Base-by-base conservation (phyloP, 1,140 invertebrate species). In the Armadillidium nasatum region DNA sequence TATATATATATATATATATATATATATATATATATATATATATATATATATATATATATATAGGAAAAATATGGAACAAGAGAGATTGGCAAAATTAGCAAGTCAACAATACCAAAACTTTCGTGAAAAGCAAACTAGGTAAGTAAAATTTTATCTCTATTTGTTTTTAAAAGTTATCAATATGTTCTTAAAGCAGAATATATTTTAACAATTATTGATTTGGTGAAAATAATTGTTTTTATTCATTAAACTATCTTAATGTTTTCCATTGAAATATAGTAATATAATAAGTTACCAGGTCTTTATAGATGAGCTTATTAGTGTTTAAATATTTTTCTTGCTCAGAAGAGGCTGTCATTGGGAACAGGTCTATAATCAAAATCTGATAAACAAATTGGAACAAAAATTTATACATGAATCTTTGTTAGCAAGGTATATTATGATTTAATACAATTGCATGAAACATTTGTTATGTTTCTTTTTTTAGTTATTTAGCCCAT, bases 321-420 rank as follows among this genome's bases (percentile, higher is more conserved):
- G 33, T 33, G 33, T 60, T 60, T 60, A 60, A 13, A 60, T 60
- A n/a, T 60, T 60, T 60, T 60, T 60, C 2, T 60, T 60, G 11
- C 50, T 60, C 50, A 60, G 50, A 19, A 60, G 50, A 60, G 50
- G 7, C 11, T 19, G 11, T 60, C 50, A 60, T 13, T 13, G 50
- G 11, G 50, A 60, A 13, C 11, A 60, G 4, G 11, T 15, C 50
- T 1, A 60, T 60, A 60, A 60, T 15, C 11, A 60, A 60, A 60
- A 83, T 89, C 90, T 84, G 89, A 90, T 84, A 88, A 89, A 78
- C 89, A 90, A 85, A 90, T 91, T 89, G 87, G 90, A 83, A 87
- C 88, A 83, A 88, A 90, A 85, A 89, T 90, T 82, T 88, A 89
- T 83, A 87, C 76, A 80, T 77, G 79, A 80, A 72, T 78, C 79